Evolutionary conservation across 2,797 vertebrate species (phyloP).

Genomic region (Sebastes cheni): DNA sequence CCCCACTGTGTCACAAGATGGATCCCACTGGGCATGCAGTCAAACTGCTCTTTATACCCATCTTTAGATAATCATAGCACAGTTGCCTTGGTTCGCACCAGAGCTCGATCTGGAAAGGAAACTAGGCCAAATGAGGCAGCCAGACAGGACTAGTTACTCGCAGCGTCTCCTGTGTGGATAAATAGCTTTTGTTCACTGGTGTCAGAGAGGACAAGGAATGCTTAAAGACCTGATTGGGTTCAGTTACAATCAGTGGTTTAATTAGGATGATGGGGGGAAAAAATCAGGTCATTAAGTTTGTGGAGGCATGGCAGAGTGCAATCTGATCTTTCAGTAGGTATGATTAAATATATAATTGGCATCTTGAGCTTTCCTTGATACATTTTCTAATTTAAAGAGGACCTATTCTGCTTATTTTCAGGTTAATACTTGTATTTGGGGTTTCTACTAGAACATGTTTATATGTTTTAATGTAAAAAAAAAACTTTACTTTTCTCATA

Average conservation of each 20-base stretch:
- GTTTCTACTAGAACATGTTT: too few relatives aligned
- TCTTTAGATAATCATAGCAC: slow-evolving; percentile 67
- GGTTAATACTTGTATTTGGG: too few relatives aligned
- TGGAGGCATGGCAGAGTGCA: background rate
- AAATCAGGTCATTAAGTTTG: slow-evolving; percentile 35
- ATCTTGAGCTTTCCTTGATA: slow-evolving; percentile 1
- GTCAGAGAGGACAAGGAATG: slow-evolving; percentile 49
- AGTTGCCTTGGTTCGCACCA: slow-evolving; percentile 52
- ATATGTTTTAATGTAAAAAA: too few relatives aligned
- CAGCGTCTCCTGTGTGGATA: slow-evolving; percentile 41
- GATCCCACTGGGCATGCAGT: slow-evolving; percentile 52
- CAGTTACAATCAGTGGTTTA: slow-evolving; percentile 54
- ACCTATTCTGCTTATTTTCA: too few relatives aligned
- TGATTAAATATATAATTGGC: slow-evolving; percentile 37
- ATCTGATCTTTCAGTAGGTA: slow-evolving; percentile 14
- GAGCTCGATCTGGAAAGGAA: slow-evolving; percentile 53
- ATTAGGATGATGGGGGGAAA: slow-evolving; percentile 15
- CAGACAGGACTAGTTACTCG: slow-evolving; percentile 60
- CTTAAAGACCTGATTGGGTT: slow-evolving; percentile 58
- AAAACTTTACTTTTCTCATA: too few relatives aligned
- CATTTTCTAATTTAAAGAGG: too few relatives aligned
- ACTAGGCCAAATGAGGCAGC: slow-evolving; percentile 68
- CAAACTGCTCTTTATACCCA: slow-evolving; percentile 61
- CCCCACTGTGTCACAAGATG: slow-evolving; percentile 70
- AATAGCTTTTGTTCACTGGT: slow-evolving; percentile 60